phyloP scores from a whole-genome alignment of 1,140 invertebrate species.

The Drosophila lini region DNA sequence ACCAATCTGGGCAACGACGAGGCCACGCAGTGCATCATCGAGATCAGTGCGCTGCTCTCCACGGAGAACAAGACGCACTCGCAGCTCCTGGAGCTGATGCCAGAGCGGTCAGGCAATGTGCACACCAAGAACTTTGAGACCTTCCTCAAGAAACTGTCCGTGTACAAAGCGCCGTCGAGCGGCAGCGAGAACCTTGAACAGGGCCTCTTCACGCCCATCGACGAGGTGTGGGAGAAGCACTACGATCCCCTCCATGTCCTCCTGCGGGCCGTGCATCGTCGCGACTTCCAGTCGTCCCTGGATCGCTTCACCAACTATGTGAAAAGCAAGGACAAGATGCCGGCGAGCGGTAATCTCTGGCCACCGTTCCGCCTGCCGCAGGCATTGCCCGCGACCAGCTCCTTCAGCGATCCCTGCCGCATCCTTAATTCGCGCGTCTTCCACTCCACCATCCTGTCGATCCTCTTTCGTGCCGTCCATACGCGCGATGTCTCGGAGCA shows the following conservation, averaged over 20 bases:
- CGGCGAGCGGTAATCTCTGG: slow-evolving; percentile 89
- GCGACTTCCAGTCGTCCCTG: slow-evolving; percentile 97
- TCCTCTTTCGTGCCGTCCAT: slow-evolving; percentile 93
- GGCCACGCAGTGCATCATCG: slow-evolving; percentile 91
- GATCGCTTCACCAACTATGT: slow-evolving; percentile 93
- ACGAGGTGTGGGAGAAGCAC: slow-evolving; percentile 94
- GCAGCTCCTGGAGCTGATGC: slow-evolving; percentile 97
- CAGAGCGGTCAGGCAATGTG: slow-evolving; percentile 95
- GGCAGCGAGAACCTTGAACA: slow-evolving; percentile 93
- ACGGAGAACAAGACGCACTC: slow-evolving; percentile 98
- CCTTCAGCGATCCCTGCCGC: slow-evolving; percentile 90
- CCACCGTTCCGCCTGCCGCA: slow-evolving; percentile 91
- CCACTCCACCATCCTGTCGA: slow-evolving; percentile 93
- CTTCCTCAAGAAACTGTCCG: slow-evolving; percentile 88
- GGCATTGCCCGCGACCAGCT: slow-evolving; percentile 86
- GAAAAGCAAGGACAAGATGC: slow-evolving; percentile 88
- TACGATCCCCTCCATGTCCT: slow-evolving; percentile 98
- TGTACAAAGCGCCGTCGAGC: slow-evolving; percentile 86
- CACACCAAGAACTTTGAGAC: slow-evolving; percentile 96
- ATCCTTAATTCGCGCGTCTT: slow-evolving; percentile 91
- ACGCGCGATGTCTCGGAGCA: slow-evolving; percentile 92
- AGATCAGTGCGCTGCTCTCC: slow-evolving; percentile 96
- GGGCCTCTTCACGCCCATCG: slow-evolving; percentile 96
- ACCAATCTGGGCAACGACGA: slow-evolving; percentile 93
- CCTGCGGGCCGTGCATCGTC: slow-evolving; percentile 94